Base-by-base conservation (phyloP, 2,888 invertebrate genomes). In the Machimus rusticus region DNA sequence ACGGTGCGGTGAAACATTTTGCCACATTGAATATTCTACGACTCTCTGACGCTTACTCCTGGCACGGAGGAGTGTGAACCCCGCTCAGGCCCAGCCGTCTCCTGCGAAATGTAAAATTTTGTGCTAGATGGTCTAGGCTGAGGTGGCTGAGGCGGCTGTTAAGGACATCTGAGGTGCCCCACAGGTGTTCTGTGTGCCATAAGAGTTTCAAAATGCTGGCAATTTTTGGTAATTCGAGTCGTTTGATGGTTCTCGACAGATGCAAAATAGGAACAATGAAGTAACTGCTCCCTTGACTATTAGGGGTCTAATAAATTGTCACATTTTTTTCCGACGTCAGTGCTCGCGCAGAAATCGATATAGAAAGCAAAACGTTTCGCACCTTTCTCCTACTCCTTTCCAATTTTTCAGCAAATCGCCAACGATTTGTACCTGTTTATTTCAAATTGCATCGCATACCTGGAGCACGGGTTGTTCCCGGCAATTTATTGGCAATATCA, bases 1-100 rank as follows among this genome's bases (percentile, higher is more conserved):
- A 79, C 79, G 31, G 79, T 79, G 51, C 31, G 79, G 79, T 79
- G 79, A 79, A 79, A 51, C 79, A 79, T 79, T 79, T 79, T 79
- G 31, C 79, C 79, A 79, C 79, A 51, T 79, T 79, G 51, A 79
- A 79, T 79, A 79, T 79, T 79, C 79, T 55, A 79, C 55, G 28
- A 55, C 51, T 37, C 46, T 66, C 66, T 28, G 28, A 28, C 66
- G 66, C 55, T 55, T 55, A 66, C 28, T 66, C 28, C 66, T 19
- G 28, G 28, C 66, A 28, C 66, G 23, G 23, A 66, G 28, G 19
- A 66, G 66, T 66, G 23, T 19, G 12, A 57, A 2, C 8, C 8
- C 1, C 6, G 23, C 16, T 4, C 57, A 57, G 23, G 23, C 23
- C 1, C 57, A 66, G 66, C 66, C 23, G 28, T 8, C 66, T 66